Evolutionary conservation across 30 jellyfish, hydroid and myxozoan species (phyloP).

Genomic region (Pseudorhiza aurosa): DNA sequence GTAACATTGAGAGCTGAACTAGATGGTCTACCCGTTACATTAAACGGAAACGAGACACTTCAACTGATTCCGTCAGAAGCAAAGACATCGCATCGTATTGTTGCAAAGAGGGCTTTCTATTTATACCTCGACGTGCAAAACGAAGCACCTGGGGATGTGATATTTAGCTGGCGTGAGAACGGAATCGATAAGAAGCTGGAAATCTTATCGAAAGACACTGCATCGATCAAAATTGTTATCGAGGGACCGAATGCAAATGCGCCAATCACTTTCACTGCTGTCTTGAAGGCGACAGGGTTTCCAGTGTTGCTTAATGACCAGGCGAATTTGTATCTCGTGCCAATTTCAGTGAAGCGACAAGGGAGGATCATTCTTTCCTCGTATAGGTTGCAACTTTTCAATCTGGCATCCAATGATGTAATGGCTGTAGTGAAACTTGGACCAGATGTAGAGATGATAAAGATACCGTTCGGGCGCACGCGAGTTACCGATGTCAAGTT

Average conservation of each 20-base stretch:
- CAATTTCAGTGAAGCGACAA: neutral
- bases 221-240: neutral
- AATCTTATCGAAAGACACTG: neutral
- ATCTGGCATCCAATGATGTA: constrained; percentile 39
- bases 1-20: constrained; percentile 17
- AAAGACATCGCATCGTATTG: neutral
- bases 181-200: constrained; percentile 1
- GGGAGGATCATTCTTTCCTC: neutral
- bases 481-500: neutral
- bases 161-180: constrained; percentile 24
- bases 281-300: neutral
- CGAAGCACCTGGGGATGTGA: constrained; percentile 13
- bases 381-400: constrained; percentile 12
- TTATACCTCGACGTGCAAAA: constrained; percentile 16
- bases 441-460: neutral
- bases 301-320: constrained; percentile 20
- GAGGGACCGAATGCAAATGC: constrained; percentile 11
- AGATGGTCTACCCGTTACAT: constrained; percentile 1
- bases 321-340: neutral
- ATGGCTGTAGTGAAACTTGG: constrained; percentile 4
- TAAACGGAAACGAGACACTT: constrained; percentile 11
- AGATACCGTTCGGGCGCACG: constrained; percentile 24
- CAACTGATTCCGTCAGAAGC: neutral
- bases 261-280: neutral
- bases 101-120: neutral